Conservation (phyloP, 2,113 vertebrate species). For the Odobenus rosmarus region DNA sequence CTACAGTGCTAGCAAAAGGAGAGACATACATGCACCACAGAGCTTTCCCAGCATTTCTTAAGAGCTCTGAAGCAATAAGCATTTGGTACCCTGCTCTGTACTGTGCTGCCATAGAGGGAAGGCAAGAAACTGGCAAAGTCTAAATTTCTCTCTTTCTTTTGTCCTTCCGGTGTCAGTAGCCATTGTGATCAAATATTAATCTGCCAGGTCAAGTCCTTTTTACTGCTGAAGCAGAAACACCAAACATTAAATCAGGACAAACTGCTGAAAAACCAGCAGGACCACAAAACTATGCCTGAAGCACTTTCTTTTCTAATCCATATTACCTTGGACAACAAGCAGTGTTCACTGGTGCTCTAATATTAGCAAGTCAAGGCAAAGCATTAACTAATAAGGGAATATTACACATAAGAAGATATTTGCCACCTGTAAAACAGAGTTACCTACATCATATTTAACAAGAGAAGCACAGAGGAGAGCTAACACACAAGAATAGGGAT, state of each 20-base stretch:
- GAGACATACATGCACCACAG: background rate
- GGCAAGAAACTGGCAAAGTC: conserved; percentile 14
- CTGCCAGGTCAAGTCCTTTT: conserved; percentile 32
- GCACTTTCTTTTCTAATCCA: background rate
- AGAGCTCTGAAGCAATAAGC: background rate
- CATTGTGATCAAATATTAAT: conserved; percentile 49
- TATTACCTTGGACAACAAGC: background rate
- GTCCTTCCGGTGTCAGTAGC: conserved; percentile 31
- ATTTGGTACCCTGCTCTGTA: background rate
- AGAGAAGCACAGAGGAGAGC: background rate
- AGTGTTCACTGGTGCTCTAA: background rate
- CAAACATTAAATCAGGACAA: conserved; percentile 20
- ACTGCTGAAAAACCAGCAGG: background rate
- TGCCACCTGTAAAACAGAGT: background rate
- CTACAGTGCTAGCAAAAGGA: background rate
- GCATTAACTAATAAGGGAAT: conserved; percentile 1
- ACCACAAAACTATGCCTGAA: background rate
- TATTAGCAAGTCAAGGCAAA: background rate
- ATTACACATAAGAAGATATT: background rate
- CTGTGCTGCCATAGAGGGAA: background rate
- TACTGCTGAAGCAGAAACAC: conserved; percentile 41
- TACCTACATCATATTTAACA: conserved; percentile 9
- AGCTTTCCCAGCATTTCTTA: background rate
- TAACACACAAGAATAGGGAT: background rate
- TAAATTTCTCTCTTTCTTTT: conserved; percentile 41